A percentile compares a stretch with the other conserved stretches of the same genome.
Conservation (phyloP, 35 echinoderm and acorn worm genomes). For the Anneissia japonica region DNA sequence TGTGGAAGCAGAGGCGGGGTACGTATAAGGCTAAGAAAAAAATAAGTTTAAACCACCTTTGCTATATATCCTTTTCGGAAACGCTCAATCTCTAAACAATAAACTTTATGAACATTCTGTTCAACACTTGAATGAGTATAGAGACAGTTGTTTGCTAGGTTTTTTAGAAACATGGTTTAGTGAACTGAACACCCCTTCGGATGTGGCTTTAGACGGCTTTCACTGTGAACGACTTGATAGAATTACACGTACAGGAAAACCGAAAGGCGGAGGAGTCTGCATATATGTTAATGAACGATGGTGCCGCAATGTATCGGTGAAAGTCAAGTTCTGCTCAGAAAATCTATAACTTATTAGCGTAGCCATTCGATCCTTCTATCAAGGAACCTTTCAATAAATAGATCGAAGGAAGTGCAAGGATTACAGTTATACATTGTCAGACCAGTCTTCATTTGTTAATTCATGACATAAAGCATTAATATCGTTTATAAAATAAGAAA, state of each 20-base stretch:
- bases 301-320: constrained; percentile 18
- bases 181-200: not conserved
- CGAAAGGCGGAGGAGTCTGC: constrained; percentile 23
- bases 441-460: not conserved
- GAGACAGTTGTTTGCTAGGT: not conserved
- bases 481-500: not conserved
- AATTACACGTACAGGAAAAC: constrained; percentile 2
- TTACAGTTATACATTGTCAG: not conserved
- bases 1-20: no score
- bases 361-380: no score
- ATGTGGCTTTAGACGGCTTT: constrained; percentile 13
- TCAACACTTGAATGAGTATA: no score
- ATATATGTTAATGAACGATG: constrained; percentile 44
- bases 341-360: no score
- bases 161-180: not conserved
- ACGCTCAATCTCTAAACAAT: not conserved
- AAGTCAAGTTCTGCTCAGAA: constrained; percentile 1
- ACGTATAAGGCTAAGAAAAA: no score
- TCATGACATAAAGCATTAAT: not conserved
- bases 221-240: constrained; percentile 3
- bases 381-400: not conserved
- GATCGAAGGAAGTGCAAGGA: not conserved
- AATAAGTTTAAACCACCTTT: not conserved
- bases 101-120: not conserved
- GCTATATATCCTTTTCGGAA: not conserved